Base-by-base conservation (phyloP, 2,797 vertebrate genomes). In the Chaunax sp. region DNA sequence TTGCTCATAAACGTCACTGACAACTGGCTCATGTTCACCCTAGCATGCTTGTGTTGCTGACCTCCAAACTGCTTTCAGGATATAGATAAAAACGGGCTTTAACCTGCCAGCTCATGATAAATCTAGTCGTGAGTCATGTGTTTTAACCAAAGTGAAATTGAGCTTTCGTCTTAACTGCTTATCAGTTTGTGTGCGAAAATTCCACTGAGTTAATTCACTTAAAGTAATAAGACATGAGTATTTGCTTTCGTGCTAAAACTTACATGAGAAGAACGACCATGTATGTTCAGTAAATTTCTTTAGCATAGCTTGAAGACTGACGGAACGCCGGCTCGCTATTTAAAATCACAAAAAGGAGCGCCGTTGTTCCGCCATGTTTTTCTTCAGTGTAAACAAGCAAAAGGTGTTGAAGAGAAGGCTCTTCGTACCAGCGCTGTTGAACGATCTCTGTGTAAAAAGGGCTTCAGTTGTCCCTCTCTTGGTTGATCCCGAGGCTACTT, bases 21-120 rank as follows among this genome's bases (percentile, higher is more conserved):
- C 61, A 60, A 54, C 37, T 62, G 62, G 51, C 68, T 72, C 38
- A 11, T 18, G 52, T 66, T 69, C 56, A 64, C 23, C 52, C 56
- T 15, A 57, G 40, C 19, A 55, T 41, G 47, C 37, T 20, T 72
- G 51, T 18, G 8, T 55, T 19, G 65, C 63, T 19, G 68, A 7
- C 9, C 38, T 77, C 50, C 74, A 77, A 51, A 54, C 37, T 5
- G 58, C 33, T 72, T 77, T 75, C 44, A 63, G 35, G 57, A 69
- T 70, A 63, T 44, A 69, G 28, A 74, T 33, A 46, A 50, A 69
- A 56, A 70, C 16, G 55, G 45, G 57, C 47, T 58, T 62, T 33
- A 46, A 51, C 66, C 41, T 60, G 67, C 51, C 64, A 75, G 46
- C 52, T 41, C 40, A 46, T 50, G 64, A 66, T 61, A 13, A 72